Percentiles rank a stretch among this genome's conserved stretches.
phyloP scores from a whole-genome alignment of 2,113 vertebrate genomes.

The Rana temporaria region DNA sequence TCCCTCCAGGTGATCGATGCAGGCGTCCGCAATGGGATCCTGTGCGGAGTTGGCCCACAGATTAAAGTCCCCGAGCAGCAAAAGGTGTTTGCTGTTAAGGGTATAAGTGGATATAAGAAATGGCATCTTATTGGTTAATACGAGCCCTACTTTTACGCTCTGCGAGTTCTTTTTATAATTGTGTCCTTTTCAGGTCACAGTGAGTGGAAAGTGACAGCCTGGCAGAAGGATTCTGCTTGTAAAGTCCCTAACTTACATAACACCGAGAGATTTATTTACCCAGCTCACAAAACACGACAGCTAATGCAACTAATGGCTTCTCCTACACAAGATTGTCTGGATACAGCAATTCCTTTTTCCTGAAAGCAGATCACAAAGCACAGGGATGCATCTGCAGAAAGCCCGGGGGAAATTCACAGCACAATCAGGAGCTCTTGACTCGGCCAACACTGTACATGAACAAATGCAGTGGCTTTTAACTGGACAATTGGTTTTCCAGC shows the following conservation, averaged over 20 bases:
- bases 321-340: neutral
- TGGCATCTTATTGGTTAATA: no score
- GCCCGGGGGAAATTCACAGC: neutral
- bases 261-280: constrained; percentile 1
- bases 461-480: no score
- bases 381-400: neutral
- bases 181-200: neutral
- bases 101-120: no score
- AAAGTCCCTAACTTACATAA: constrained; percentile 18
- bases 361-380: neutral
- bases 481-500: no score
- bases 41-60: no score
- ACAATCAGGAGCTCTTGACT: constrained; percentile 8
- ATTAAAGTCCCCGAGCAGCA: no score
- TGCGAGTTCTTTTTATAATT: neutral
- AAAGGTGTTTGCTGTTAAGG: no score
- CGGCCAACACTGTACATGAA: neutral
- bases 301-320: constrained; percentile 32
- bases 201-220: neutral
- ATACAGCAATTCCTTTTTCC: neutral
- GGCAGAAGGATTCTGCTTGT: neutral
- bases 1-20: no score
- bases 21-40: no score
- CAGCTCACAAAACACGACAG: constrained; percentile 15
- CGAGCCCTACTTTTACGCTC: neutral